Evolutionary conservation across 2,113 vertebrate genomes (phyloP), one percentile per base, ranked within the genome.

Genomic region (Falco punctatus): DNA sequence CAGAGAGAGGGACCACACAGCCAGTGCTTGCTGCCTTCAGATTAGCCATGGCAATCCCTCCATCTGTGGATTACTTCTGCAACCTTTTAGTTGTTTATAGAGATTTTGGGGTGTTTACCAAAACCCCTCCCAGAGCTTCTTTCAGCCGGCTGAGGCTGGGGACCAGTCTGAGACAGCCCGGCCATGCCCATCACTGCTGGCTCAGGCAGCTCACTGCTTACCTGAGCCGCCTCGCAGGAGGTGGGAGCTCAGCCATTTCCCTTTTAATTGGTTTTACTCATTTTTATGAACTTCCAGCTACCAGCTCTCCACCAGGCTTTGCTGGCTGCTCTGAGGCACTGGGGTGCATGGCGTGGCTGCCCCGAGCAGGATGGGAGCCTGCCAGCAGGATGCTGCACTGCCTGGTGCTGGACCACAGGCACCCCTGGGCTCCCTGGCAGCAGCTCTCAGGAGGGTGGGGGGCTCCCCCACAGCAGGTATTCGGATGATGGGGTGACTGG

Each of bases 131-230:
- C 33, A 16, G 48, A 20, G 23, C 16, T 8, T 49, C 22, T 2
- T 46, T 5, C 51, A 4, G 11, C 44, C 35, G 14, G 22, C 65
- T 4, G 22, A 33, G 55, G 18, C 64, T 17, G n/a, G 30, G 23
- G 19, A 49, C 52, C 42, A 15, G 21, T 4, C 33, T 5, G 33
- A 69, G 64, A 3, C 51, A 58, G 14, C 35, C 55, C 13, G 3
- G 46, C 23, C 11, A 0, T n/a, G 8, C 35, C 35, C 62, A 28
- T 17, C 28, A 3, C 27, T 10, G 1, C 33, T 10, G 8, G 33
- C 44, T 42, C 71, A 5, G 33, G 24, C 16, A 3, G 48, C 40
- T 46, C 49, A 23, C 18, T 54, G 46, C 35, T 13, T 2, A 7
- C 3, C 33, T 8, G 55, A 11, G 38, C 30, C 0, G 8, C 61